A percentile compares a stretch with the other conserved stretches of the same genome.
Evolutionary conservation across 2,797 vertebrate species (phyloP).

Genomic region (Clarias laeviceps): DNA sequence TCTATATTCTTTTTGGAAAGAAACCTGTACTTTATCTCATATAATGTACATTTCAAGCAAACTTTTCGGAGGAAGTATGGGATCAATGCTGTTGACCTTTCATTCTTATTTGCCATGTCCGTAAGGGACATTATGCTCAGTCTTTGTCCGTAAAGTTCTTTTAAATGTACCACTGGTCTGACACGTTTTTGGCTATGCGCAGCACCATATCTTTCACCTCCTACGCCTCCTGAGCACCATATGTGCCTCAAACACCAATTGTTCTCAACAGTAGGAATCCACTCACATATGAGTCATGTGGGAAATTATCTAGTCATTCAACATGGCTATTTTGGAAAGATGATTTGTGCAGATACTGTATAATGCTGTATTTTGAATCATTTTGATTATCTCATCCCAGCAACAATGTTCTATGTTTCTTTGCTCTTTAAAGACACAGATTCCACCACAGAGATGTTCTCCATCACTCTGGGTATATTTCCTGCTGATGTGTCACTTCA

Average conservation of each 20-base stretch:
- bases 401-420: background rate
- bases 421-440: constrained; percentile 47
- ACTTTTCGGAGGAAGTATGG: background rate
- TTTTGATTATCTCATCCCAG: background rate
- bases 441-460: constrained; percentile 64
- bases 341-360: background rate
- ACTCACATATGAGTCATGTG: background rate
- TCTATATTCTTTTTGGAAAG: background rate
- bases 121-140: constrained; percentile 61
- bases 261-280: constrained; percentile 60
- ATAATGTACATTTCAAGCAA: too few species aligned
- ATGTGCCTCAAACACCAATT: constrained; percentile 52
- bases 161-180: constrained; percentile 67
- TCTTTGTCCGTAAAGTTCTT: constrained; percentile 62
- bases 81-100: background rate
- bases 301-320: background rate
- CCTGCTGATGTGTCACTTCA: constrained; percentile 72
- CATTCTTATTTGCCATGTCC: constrained; percentile 36
- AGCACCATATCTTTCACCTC: constrained; percentile 63
- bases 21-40: background rate
- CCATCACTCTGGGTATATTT: constrained; percentile 71
- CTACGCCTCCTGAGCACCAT: constrained; percentile 51
- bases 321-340: background rate
- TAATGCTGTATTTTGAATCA: background rate
- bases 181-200: constrained; percentile 64